A percentile compares a stretch with the other conserved stretches of the same genome.
phyloP scores from a whole-genome alignment of 2,888 invertebrate species.

The Elmis aenea region DNA sequence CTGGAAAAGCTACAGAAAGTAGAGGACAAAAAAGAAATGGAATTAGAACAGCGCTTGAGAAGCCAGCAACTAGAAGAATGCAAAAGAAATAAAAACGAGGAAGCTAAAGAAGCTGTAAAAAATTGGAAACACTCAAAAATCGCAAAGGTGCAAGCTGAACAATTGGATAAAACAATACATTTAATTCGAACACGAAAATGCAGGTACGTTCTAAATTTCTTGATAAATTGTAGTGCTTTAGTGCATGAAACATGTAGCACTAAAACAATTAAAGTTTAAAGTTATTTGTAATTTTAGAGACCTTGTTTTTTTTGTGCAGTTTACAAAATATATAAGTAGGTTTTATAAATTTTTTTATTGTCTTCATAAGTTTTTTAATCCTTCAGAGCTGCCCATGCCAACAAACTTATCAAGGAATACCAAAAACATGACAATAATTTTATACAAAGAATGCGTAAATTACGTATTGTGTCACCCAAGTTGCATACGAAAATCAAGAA shows the following conservation, averaged over 20 bases:
- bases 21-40: too few species aligned
- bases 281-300: too few species aligned
- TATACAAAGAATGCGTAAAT: conserved; percentile 31
- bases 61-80: conserved; percentile 23
- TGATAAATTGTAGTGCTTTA: too few species aligned
- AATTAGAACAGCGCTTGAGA: too few species aligned
- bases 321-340: too few species aligned
- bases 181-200: conserved; percentile 26
- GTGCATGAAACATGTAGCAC: too few species aligned
- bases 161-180: conserved; percentile 23
- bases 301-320: too few species aligned
- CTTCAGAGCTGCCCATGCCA: conserved; percentile 36
- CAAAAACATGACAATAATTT: conserved; percentile 39
- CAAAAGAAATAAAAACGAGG: conserved; percentile 28
- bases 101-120: conserved; percentile 29
- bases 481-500: too few species aligned
- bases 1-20: too few species aligned
- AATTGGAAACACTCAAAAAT: conserved; percentile 29
- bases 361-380: too few species aligned
- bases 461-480: conserved; percentile 9
- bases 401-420: conserved; percentile 40
- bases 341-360: conserved; percentile 12
- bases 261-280: too few species aligned
- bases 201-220: too few species aligned
- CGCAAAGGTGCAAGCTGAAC: conserved; percentile 17